phyloP scores from a whole-genome alignment of 2,888 invertebrate genomes.

The Pycnomerus fuliginosus region DNA sequence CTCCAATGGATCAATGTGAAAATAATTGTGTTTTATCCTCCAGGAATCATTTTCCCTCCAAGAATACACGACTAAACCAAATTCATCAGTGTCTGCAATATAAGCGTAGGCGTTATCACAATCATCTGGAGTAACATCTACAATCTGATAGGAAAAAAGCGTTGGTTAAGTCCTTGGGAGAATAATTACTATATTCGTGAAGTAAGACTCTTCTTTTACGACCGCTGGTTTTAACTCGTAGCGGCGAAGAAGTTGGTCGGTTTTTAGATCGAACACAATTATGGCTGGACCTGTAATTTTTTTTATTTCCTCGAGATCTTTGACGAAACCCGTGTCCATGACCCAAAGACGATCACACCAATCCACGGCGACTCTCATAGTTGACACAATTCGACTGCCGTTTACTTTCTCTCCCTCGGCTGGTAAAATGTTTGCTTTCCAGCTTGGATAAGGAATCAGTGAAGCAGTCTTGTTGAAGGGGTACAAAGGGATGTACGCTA shows the following conservation, averaged over 20 bases:
- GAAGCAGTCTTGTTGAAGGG: slow-evolving; percentile 66
- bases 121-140: slow-evolving; percentile 67
- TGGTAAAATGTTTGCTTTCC: slow-evolving; percentile 75
- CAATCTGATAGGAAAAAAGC: slow-evolving; percentile 56
- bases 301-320: slow-evolving; percentile 67
- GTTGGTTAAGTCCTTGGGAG: too few relatives aligned
- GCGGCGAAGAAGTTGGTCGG: slow-evolving; percentile 67
- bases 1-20: slow-evolving; percentile 78
- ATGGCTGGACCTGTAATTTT: slow-evolving; percentile 65
- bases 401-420: slow-evolving; percentile 55
- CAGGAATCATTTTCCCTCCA: slow-evolving; percentile 72
- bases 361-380: slow-evolving; percentile 73
- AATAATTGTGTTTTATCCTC: slow-evolving; percentile 78
- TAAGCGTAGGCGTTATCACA: slow-evolving; percentile 78
- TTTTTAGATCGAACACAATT: slow-evolving; percentile 73
- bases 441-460: slow-evolving; percentile 74
- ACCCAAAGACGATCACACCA: slow-evolving; percentile 80
- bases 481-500: slow-evolving; percentile 64
- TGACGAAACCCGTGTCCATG: slow-evolving; percentile 75
- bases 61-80: slow-evolving; percentile 77
- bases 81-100: slow-evolving; percentile 73
- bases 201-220: slow-evolving; percentile 73
- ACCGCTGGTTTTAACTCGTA: slow-evolving; percentile 68
- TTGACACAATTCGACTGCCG: slow-evolving; percentile 67
- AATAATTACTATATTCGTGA: slow-evolving; percentile 78